These are phyloP conservation scores for Nymphalis polychloros DNA, from an alignment of 2,888 invertebrate species.

Conservation along the genomic window DNA sequence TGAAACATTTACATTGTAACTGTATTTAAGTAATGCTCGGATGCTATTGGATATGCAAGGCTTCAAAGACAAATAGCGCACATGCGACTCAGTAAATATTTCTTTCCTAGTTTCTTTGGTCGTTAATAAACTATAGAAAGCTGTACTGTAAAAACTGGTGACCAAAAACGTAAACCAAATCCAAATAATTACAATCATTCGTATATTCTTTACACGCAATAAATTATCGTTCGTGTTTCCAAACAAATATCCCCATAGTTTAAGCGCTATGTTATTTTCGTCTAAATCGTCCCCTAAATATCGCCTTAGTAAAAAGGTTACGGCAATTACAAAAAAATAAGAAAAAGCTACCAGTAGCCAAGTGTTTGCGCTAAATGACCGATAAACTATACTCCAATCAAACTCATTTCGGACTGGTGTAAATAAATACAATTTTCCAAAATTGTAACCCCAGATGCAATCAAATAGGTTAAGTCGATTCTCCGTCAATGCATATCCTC, in stretches of 20 bases:
- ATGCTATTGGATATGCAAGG: slow-evolving; percentile 54
- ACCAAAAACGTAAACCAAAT: slow-evolving; percentile 64
- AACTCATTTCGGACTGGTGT: slow-evolving; percentile 47
- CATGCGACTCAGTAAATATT: slow-evolving; percentile 44
- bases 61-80: slow-evolving; percentile 42
- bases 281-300: slow-evolving; percentile 38
- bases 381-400: slow-evolving; percentile 56
- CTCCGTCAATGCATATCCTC: slow-evolving; percentile 53
- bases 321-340: slow-evolving; percentile 41
- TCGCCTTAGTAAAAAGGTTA: slow-evolving; percentile 36
- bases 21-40: slow-evolving; percentile 48
- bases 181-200: slow-evolving; percentile 55
- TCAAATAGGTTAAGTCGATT: slow-evolving; percentile 58
- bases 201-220: slow-evolving; percentile 47
- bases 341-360: slow-evolving; percentile 55
- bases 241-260: slow-evolving; percentile 57
- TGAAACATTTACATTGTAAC: slow-evolving; percentile 53
- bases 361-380: slow-evolving; percentile 49
- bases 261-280: slow-evolving; percentile 45
- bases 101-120: slow-evolving; percentile 16
- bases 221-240: slow-evolving; percentile 49
- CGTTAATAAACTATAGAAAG: slow-evolving; percentile 55
- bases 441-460: slow-evolving; percentile 57
- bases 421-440: slow-evolving; percentile 48
- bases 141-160: slow-evolving; percentile 60